Percentiles rank a stretch among this genome's conserved stretches.
Evolutionary conservation across 2,888 invertebrate species (phyloP).

Genomic region (Junonia oenone): DNA sequence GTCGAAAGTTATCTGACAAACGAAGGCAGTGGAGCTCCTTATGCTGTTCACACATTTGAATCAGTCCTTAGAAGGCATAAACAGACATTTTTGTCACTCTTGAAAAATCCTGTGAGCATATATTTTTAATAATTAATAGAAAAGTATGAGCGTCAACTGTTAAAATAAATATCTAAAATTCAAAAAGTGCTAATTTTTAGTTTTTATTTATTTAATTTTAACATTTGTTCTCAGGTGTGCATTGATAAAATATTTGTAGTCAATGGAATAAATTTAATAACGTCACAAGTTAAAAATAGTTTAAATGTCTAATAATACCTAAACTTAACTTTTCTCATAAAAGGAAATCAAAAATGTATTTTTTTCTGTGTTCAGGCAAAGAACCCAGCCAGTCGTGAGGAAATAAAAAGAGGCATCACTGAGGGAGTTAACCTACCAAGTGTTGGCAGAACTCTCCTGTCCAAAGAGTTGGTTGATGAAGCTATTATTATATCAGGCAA

Average conservation of each 20-base stretch:
- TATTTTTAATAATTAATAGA: too few species aligned
- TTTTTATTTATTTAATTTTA: too few species aligned
- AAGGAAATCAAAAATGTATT: too few species aligned
- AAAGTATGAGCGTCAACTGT: too few species aligned
- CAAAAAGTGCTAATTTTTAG: too few species aligned
- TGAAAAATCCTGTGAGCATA: conserved; percentile 90
- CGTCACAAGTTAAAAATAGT: too few species aligned
- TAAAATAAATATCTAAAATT: too few species aligned
- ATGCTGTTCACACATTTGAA: conserved; percentile 84
- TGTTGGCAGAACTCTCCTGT: conserved; percentile 85
- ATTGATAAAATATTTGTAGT: too few species aligned
- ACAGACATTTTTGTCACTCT: conserved; percentile 90
- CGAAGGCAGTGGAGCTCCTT: conserved; percentile 77
- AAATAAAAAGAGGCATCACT: conserved; percentile 88
- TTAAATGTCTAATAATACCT: too few species aligned
- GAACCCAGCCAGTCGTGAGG: conserved; percentile 87
- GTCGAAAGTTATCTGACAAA: conserved; percentile 84
- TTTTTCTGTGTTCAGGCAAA: conserved; percentile 80
- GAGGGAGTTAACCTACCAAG: conserved; percentile 88
- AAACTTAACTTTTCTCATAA: too few species aligned
- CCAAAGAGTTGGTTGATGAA: conserved; percentile 93
- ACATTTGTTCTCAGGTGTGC: too few species aligned
- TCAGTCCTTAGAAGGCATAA: conserved; percentile 88
- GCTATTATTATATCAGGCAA: conserved; percentile 90
- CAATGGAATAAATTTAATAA: too few species aligned